Percentiles rank a stretch among this genome's conserved stretches.
These are phyloP conservation scores for Struthidea cinerea DNA, from an alignment of 2,113 vertebrate genomes.

Conservation along the genomic window DNA sequence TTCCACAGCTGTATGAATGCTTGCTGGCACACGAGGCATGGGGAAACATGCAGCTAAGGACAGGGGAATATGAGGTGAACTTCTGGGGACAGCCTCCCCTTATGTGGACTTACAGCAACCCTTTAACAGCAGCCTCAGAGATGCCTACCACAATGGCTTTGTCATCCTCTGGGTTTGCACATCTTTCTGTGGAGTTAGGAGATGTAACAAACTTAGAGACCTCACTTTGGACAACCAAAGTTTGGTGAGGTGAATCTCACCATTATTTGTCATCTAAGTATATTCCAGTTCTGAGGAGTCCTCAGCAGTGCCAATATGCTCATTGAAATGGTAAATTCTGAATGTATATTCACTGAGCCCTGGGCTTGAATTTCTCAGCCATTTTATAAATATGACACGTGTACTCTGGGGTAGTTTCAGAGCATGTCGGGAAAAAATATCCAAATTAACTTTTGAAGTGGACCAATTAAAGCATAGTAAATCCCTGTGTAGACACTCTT, in stretches of 20 bases:
- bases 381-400: background rate
- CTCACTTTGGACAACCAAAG: background rate
- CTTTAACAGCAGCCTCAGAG: background rate
- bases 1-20: background rate
- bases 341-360: background rate
- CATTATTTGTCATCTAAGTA: background rate
- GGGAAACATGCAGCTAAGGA: background rate
- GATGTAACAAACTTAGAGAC: background rate
- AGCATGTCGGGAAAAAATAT: background rate
- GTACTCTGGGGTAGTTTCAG: background rate
- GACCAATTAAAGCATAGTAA: conserved; percentile 32
- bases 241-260: background rate
- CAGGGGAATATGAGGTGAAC: conserved; percentile 6
- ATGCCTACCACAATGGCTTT: background rate
- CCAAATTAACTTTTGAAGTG: conserved; percentile 34
- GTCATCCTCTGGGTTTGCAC: background rate
- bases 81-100: background rate
- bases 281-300: background rate
- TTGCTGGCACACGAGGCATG: background rate
- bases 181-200: background rate
- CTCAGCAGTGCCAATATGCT: background rate
- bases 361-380: background rate
- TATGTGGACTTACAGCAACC: background rate
- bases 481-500: conserved; percentile 12
- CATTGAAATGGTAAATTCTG: background rate